A percentile compares a stretch with the other conserved stretches of the same genome.
phyloP scores from a whole-genome alignment of 2,888 invertebrate genomes.

The Nasonia oneida region DNA sequence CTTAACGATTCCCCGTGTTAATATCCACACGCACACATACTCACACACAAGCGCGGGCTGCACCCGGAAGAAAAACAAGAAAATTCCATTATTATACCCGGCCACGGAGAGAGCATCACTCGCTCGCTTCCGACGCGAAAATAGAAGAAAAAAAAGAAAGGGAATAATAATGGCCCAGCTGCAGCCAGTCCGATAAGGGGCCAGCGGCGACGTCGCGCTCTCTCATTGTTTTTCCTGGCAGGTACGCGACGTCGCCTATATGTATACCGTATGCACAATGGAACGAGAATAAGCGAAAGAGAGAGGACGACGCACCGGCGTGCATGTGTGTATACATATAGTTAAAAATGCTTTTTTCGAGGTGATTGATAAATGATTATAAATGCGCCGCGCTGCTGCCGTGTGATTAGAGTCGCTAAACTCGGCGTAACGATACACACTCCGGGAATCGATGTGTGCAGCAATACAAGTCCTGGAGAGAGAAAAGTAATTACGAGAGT shows the following conservation, averaged over 20 bases:
- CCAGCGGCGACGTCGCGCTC: neutral
- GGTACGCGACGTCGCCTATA: slow-evolving; percentile 1
- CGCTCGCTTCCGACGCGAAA: neutral
- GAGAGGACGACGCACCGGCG: neutral
- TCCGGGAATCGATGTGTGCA: neutral
- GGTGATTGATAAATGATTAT: too few species aligned
- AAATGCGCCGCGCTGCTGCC: too few species aligned
- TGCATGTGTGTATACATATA: neutral
- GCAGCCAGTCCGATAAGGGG: neutral
- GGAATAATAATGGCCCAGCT: neutral
- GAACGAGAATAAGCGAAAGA: too few species aligned
- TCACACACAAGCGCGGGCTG: too few species aligned
- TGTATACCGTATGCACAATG: too few species aligned
- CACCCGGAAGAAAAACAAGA: neutral
- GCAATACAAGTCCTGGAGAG: neutral
- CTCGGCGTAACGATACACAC: neutral
- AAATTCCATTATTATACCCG: neutral
- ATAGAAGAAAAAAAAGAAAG: neutral
- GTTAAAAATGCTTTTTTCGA: neutral
- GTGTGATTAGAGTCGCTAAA: neutral
- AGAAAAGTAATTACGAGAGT: neutral
- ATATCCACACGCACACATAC: neutral
- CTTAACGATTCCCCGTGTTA: neutral
- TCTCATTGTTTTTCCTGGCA: slow-evolving; percentile 5
- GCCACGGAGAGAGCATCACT: too few species aligned